Base-by-base conservation (phyloP, 2,888 invertebrate genomes). In the Mechanitis messenoides region DNA sequence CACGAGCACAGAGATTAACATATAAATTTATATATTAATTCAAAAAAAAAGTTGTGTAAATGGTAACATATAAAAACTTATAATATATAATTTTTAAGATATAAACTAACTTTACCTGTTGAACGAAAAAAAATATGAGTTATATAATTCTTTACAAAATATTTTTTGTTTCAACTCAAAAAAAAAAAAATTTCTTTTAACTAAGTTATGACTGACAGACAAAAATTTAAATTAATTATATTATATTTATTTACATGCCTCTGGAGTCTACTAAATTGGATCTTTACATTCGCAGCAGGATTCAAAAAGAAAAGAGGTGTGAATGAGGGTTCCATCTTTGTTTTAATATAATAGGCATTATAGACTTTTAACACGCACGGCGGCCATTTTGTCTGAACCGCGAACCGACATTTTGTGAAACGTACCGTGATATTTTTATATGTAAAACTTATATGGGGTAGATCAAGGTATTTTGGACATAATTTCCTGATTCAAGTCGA, bases 261-360 rank as follows among this genome's bases (percentile, higher is more conserved):
- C 50, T 50, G 50, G 5, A n/a, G 4, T 50, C 12, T 28, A 31
- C 28, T 31, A 50, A 50, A 28, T 50, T 53, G 20, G 69, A 72
- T 72, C 45, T 56, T 56, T 64, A 60, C 64, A 74, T 74, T 74
- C 72, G 68, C 73, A 75, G 70, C 68, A 65, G 65, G 70, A 75
- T 76, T 76, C 75, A 78, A 78, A 50, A 76, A 72, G 72, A 65
- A 65, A 68, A 71, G 74, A 81, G 81, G 81, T 81, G 81, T 81
- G 74, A 81, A 80, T 72, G 79, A 78, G 81, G 79, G 78, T 68
- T 70, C 72, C 69, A 70, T 74, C 76, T 76, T 79, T 81, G 78
- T 80, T 71, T 68, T 62, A 54, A 60, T 67, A 80, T 81, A 81
- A 81, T 80, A 81, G 78, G 75, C 76, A 77, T 80, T 81, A 79